phyloP scores from a whole-genome alignment of 2,113 vertebrate genomes.

The Setophaga kirtlandii region DNA sequence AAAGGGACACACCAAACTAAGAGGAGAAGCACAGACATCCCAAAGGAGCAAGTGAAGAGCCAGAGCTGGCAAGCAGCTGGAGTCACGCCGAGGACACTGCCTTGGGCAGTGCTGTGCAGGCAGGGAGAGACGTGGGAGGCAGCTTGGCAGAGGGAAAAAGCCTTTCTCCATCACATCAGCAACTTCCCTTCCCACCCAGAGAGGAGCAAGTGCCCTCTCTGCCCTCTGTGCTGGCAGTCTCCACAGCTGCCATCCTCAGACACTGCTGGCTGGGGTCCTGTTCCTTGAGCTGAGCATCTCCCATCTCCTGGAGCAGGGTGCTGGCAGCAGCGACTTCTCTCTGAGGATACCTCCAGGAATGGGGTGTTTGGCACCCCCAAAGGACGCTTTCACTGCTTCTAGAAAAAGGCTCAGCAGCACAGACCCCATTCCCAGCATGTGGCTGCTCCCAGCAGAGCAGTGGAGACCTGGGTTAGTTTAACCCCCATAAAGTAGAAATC shows the following conservation, averaged over 20 bases:
- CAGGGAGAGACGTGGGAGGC: not conserved
- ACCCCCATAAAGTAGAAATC: not conserved
- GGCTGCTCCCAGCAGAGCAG: not conserved
- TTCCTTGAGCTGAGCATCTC: not conserved
- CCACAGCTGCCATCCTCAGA: not conserved
- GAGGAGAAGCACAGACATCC: not conserved
- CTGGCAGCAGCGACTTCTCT: not conserved
- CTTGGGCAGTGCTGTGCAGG: not conserved
- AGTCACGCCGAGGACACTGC: not conserved
- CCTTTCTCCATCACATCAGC: not conserved
- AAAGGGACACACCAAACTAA: not conserved
- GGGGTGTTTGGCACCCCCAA: not conserved
- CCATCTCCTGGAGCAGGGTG: not conserved
- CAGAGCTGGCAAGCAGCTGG: not conserved
- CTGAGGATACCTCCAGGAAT: not conserved
- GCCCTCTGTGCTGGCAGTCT: not conserved
- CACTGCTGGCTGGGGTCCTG: rapidly evolving
- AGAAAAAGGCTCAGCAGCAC: not conserved
- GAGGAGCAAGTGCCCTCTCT: rapidly evolving
- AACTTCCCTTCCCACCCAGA: not conserved
- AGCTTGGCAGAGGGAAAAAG: not conserved
- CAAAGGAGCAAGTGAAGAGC: not conserved
- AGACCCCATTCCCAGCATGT: not conserved
- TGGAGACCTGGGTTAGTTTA: not conserved
- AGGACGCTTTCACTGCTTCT: not conserved